Evolutionary conservation across 2,113 vertebrate species (phyloP).

Genomic region (Hydrochoerus hydrochaeris): DNA sequence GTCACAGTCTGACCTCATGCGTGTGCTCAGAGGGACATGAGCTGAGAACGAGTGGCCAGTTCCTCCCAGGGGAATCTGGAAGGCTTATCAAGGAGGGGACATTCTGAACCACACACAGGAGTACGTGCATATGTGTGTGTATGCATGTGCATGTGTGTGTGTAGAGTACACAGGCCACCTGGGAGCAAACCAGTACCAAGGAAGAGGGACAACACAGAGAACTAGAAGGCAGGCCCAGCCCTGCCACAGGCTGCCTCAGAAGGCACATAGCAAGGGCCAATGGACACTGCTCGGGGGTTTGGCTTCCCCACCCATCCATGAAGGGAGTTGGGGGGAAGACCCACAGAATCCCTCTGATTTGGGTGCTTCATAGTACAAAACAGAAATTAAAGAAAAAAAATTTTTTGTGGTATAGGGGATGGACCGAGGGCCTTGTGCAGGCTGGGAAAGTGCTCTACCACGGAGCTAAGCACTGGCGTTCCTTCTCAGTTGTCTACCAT

Average conservation of each 20-base stretch:
- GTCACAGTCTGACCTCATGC: fast-evolving
- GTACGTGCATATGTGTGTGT: fast-evolving
- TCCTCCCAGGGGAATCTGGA: background rate
- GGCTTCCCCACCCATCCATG: background rate
- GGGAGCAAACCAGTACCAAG: background rate
- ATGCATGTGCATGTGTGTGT: fast-evolving
- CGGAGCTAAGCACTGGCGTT: background rate
- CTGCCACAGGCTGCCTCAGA: background rate
- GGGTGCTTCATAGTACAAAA: background rate
- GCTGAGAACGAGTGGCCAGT: fast-evolving
- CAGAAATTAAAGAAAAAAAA: background rate
- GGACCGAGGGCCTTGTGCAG: background rate
- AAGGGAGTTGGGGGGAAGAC: background rate
- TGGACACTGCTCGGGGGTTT: background rate
- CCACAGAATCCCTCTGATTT: background rate
- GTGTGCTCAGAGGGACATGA: fast-evolving
- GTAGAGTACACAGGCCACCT: fast-evolving
- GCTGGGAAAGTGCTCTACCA: background rate
- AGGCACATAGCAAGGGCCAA: fast-evolving
- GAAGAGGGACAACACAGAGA: background rate
- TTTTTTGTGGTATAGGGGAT: background rate
- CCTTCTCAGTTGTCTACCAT: background rate
- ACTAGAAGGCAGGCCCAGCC: background rate
- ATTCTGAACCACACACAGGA: background rate
- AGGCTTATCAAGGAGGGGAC: background rate